Evolutionary conservation across 2,113 vertebrate species (phyloP).

Genomic region (Garra rufa): DNA sequence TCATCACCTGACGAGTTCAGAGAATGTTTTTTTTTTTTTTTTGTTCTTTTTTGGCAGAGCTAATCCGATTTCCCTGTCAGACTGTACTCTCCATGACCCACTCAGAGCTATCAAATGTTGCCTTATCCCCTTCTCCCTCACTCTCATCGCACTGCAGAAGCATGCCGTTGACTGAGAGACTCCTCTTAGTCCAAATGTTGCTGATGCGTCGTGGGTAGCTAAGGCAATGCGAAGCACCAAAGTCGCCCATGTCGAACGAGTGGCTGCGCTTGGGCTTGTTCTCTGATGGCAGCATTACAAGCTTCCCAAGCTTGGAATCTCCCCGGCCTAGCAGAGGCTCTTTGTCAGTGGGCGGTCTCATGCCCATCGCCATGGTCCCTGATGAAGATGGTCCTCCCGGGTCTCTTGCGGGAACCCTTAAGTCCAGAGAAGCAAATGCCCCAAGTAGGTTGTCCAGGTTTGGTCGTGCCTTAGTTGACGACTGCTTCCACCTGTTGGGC

Average conservation of each 20-base stretch:
- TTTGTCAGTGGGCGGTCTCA: conserved; percentile 85
- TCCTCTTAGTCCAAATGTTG: conserved; percentile 99
- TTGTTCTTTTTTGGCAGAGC: conserved; percentile 56
- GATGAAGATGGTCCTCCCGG: conserved; percentile 77
- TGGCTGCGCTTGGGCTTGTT: conserved; percentile 94
- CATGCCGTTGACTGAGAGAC: conserved; percentile 96
- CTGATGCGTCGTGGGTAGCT: conserved; percentile 90
- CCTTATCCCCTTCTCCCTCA: conserved; percentile 84
- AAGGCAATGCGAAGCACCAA: conserved; percentile 79
- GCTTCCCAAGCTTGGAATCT: conserved; percentile 85
- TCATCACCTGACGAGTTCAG: conserved; percentile 16
- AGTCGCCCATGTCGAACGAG: conserved; percentile 98
- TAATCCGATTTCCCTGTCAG: conserved; percentile 61
- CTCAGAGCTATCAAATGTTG: conserved; percentile 88
- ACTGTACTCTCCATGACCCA: conserved; percentile 99
- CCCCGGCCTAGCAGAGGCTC: conserved; percentile 91
- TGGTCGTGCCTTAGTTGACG: conserved; percentile 82
- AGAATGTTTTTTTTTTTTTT: background rate
- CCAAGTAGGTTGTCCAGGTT: conserved; percentile 94
- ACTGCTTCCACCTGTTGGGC: conserved; percentile 84
- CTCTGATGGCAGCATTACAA: conserved; percentile 90
- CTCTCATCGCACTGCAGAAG: conserved; percentile 92
- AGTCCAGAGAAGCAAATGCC: conserved; percentile 93
- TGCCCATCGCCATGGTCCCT: conserved; percentile 44
- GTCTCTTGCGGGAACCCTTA: conserved; percentile 84